These are phyloP conservation scores for Mesoclemmys tuberculata DNA, from an alignment of 2,113 vertebrate species.

Conservation along the genomic window DNA sequence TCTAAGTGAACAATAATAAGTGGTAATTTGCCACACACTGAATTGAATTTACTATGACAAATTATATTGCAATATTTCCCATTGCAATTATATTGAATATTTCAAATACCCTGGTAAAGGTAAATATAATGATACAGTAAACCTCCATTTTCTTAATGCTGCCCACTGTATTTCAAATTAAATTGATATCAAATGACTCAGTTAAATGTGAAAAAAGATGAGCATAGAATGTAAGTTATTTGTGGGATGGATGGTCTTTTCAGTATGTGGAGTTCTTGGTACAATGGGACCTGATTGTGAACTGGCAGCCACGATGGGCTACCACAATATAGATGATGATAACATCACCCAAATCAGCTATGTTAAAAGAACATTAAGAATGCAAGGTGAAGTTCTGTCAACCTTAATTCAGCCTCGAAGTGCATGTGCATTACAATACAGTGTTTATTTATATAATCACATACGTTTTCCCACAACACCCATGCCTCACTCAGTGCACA, in stretches of 20 bases:
- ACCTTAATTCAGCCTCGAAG: neutral
- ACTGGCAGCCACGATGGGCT: neutral
- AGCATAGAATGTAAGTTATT: neutral
- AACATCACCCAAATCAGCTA: neutral
- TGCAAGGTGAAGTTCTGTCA: neutral
- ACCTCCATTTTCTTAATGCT: neutral
- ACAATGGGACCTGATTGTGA: neutral
- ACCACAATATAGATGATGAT: neutral
- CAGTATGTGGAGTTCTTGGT: neutral
- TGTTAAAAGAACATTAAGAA: neutral
- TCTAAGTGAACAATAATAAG: neutral
- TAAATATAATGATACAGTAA: neutral
- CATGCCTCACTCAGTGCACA: neutral
- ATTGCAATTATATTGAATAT: neutral
- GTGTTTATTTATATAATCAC: neutral
- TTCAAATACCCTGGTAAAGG: neutral
- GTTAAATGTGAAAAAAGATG: neutral
- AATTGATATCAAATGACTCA: neutral
- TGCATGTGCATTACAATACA: neutral
- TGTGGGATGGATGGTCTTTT: neutral
- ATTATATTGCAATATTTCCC: neutral
- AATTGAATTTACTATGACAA: neutral
- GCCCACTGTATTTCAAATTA: neutral
- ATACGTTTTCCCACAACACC: neutral
- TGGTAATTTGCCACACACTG: neutral